Conservation (phyloP, 2,797 vertebrate species). For the Podargus strigoides region DNA sequence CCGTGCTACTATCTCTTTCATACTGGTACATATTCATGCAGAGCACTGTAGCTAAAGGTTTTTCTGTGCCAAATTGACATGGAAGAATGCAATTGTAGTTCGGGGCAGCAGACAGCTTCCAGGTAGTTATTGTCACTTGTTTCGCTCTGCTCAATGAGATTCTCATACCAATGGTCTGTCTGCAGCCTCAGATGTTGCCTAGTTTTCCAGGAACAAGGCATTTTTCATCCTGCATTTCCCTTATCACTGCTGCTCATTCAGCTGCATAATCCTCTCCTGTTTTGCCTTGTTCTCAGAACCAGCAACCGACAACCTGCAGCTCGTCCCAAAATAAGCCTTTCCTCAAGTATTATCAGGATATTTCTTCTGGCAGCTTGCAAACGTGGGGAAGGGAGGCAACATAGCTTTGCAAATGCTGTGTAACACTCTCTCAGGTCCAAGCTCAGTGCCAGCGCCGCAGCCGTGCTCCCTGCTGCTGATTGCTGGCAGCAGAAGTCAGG, state of each 20-base stretch:
- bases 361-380: neutral
- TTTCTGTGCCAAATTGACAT: neutral
- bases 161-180: neutral
- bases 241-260: slow-evolving; percentile 18
- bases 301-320: neutral
- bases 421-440: neutral
- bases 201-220: neutral
- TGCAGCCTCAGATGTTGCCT: neutral
- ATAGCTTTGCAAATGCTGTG: neutral
- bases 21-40: neutral
- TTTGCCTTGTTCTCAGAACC: slow-evolving; percentile 5
- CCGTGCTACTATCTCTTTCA: neutral
- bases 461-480: neutral
- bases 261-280: slow-evolving; percentile 14
- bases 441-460: neutral
- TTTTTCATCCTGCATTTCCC: neutral
- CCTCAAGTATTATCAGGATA: neutral
- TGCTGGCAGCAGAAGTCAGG: rapidly evolving
- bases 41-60: neutral
- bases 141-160: neutral
- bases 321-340: neutral
- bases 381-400: neutral
- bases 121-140: neutral
- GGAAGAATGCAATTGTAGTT: neutral
- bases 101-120: neutral